Evolutionary conservation across 2,797 vertebrate species (phyloP), one percentile per base, ranked within the genome.

Genomic region (Rhabdophis nuchalis): DNA sequence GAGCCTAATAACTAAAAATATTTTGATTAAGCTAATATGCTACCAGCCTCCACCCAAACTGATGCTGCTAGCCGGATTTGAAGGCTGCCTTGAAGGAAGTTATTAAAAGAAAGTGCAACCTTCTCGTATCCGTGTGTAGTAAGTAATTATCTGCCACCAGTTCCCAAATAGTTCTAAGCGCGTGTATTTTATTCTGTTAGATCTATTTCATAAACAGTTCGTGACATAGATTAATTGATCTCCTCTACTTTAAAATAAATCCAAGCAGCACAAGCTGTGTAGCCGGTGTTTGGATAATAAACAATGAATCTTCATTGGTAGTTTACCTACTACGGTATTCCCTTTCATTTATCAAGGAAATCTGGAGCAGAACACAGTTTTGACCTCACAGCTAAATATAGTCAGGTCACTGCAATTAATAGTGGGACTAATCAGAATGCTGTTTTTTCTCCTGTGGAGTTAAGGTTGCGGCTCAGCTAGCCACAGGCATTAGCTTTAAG

Each of bases 161-260:
- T 11, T 46, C 16, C 23, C 16, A 52, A 89, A 54, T 46, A 13
- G 46, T 5, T 52, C 32, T 13, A 72, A 86, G 72, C 29, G 29
- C 50, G 8, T 57, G 0, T 0, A 54, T 91, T 50, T 93, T 92
- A 93, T 64, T 52, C 53, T 93, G 1, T 95, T 93, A 82, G 68
- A 52, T 90, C 23, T 58, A 27, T 60, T 72, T 56, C 32, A 93
- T 89, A 93, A 1, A 23, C 32, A 46, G 32, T 95, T n/a, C 25
- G 53, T 93, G 72, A n/a, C 86, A 93, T 89, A 94, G 92, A 94
- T 94, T 94, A 91, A 46, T 94, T 0, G 0, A 86, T 89, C 94
- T 90, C 1, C 25, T 85, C 92, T 93, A 58, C 89, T 94, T 94
- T 52, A 0, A 0, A 64, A 90, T 89, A n/a, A 86, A 94, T 54